These are phyloP conservation scores for Parazoanthus atlanticus DNA, from an alignment of 92 coral and sea anemone species.

Conservation along the genomic window DNA sequence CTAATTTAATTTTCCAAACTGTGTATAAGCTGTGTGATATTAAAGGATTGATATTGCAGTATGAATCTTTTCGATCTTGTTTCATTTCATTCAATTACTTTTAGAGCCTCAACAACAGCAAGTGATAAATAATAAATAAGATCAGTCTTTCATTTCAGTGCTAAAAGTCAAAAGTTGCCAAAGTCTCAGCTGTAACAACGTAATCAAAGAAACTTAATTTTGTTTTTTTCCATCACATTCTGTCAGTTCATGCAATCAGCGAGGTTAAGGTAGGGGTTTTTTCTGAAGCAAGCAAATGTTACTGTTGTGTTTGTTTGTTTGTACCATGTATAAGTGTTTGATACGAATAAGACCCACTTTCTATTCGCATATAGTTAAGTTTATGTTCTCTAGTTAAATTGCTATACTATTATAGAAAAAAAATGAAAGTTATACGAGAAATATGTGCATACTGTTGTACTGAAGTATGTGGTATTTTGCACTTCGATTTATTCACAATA, in stretches of 20 bases:
- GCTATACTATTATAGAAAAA: neutral
- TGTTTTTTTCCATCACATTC: neutral
- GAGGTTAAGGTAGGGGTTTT: neutral
- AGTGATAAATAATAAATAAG: neutral
- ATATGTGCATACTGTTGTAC: neutral
- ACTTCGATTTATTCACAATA: no score
- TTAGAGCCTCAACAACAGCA: neutral
- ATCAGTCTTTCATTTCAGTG: neutral
- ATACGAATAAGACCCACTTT: neutral
- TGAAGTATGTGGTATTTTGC: neutral
- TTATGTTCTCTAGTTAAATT: neutral
- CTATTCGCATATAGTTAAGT: neutral
- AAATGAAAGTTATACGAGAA: no score
- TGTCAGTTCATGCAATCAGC: neutral
- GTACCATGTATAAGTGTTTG: neutral
- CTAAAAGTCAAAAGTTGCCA: neutral
- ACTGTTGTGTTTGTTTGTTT: no score
- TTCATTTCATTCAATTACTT: neutral
- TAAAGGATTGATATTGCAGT: neutral
- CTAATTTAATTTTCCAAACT: neutral
- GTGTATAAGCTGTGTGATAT: neutral
- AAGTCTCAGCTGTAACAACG: neutral
- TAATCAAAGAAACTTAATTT: neutral
- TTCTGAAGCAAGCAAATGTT: neutral
- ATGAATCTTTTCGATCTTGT: neutral